phyloP scores from a whole-genome alignment of 1,140 invertebrate genomes.

The Venturia canescens region DNA sequence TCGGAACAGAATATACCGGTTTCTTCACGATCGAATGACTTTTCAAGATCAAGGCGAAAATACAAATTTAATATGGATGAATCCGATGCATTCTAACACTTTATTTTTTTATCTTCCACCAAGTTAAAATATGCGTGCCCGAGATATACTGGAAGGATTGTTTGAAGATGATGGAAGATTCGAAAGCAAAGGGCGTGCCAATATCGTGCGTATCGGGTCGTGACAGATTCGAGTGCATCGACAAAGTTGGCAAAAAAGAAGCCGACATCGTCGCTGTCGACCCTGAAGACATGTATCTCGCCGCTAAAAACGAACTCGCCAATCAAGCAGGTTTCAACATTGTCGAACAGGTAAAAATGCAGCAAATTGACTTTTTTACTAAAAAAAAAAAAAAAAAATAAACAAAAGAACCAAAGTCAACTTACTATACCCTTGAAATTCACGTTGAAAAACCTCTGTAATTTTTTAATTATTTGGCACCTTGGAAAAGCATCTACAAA shows the following conservation, averaged over 20 bases:
- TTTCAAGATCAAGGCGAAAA: too few relatives aligned
- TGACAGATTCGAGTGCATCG: slow-evolving; percentile 86
- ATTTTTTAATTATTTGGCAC: too few relatives aligned
- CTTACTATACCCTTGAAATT: too few relatives aligned
- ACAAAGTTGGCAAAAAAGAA: slow-evolving; percentile 83
- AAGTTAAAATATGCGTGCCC: slow-evolving; percentile 86
- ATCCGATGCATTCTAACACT: neutral
- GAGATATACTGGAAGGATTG: slow-evolving; percentile 80
- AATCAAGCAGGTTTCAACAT: slow-evolving; percentile 83
- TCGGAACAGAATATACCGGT: too few relatives aligned
- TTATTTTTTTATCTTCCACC: neutral
- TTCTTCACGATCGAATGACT: too few relatives aligned
- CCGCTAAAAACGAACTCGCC: slow-evolving; percentile 81
- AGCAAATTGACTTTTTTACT: neutral
- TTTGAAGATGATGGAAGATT: slow-evolving; percentile 81
- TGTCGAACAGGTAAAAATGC: slow-evolving; percentile 79
- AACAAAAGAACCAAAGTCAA: neutral
- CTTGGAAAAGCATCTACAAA: too few relatives aligned
- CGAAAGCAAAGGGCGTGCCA: slow-evolving; percentile 79
- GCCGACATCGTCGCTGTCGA: slow-evolving; percentile 90
- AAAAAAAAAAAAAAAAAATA: slow-evolving; percentile 31
- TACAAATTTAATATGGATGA: neutral
- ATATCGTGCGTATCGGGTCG: slow-evolving; percentile 83
- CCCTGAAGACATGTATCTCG: slow-evolving; percentile 91
- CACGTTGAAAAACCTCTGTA: too few relatives aligned